phyloP scores from a whole-genome alignment of 1,140 invertebrate genomes.

The Latrodectus geometricus region DNA sequence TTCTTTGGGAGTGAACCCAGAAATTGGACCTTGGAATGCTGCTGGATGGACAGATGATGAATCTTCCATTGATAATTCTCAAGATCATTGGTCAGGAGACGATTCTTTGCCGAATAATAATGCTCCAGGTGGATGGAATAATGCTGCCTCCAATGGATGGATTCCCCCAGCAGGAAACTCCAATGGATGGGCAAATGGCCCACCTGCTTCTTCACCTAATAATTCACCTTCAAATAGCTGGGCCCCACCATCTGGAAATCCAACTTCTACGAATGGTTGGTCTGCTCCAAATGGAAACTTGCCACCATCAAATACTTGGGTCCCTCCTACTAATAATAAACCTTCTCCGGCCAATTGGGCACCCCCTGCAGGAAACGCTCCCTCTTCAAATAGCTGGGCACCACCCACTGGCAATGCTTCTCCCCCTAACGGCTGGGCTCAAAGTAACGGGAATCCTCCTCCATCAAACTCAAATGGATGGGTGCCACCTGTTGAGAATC shows the following conservation, averaged over 20 bases:
- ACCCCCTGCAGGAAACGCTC: neutral
- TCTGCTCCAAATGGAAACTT: neutral
- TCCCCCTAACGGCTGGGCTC: conserved; percentile 11
- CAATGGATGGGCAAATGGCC: conserved; percentile 18
- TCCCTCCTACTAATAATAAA: neutral
- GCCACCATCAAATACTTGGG: neutral
- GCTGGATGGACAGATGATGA: neutral
- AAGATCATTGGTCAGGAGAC: conserved; percentile 21
- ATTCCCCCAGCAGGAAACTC: neutral
- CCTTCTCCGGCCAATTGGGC: neutral
- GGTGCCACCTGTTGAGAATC: neutral
- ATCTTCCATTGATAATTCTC: neutral
- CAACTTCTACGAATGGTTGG: neutral
- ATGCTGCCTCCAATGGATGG: conserved; percentile 13
- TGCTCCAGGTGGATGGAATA: conserved; percentile 10
- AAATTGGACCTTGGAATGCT: neutral
- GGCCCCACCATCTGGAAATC: neutral
- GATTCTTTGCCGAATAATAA: neutral
- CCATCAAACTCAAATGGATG: neutral
- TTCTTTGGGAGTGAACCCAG: neutral
- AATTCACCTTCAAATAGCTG: conserved; percentile 13
- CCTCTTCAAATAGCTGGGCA: neutral
- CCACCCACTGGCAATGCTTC: neutral
- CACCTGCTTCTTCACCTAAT: neutral
- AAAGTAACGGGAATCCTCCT: neutral